Evolutionary conservation across 2,113 vertebrate species (phyloP).

Genomic region (Phrynosoma platyrhinos): DNA sequence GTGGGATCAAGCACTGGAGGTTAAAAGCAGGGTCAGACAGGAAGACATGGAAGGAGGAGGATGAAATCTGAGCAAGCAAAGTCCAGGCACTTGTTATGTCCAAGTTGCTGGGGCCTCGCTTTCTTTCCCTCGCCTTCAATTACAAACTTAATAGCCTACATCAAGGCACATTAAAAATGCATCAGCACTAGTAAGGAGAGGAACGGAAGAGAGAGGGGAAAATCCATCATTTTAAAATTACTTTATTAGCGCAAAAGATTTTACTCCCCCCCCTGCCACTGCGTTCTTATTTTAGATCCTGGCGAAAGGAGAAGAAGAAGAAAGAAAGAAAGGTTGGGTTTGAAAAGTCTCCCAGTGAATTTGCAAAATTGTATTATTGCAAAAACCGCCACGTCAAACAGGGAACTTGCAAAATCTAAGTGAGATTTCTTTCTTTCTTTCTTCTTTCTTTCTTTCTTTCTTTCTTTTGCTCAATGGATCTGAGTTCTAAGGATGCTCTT

Average conservation of each 20-base stretch:
- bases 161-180: constrained; percentile 50
- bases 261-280: rapidly evolving
- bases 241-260: constrained; percentile 43
- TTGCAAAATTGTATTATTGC: background rate
- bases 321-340: too few species aligned
- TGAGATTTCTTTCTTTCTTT: background rate
- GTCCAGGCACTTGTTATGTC: background rate
- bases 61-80: background rate
- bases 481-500: background rate
- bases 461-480: background rate
- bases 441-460: too few species aligned
- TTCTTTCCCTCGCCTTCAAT: constrained; percentile 40
- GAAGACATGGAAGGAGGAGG: background rate
- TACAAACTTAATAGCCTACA: constrained; percentile 41
- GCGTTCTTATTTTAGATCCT: constrained; percentile 43
- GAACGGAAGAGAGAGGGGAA: constrained; percentile 42
- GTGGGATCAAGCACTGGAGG: too few species aligned
- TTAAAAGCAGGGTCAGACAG: background rate
- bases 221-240: constrained; percentile 59
- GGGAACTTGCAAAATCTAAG: background rate
- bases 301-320: constrained; percentile 7
- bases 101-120: background rate
- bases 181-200: constrained; percentile 47
- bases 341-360: constrained; percentile 18
- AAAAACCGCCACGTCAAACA: background rate